Base-by-base conservation (phyloP, 1,140 invertebrate genomes). In the Zaprionus davidi region DNA sequence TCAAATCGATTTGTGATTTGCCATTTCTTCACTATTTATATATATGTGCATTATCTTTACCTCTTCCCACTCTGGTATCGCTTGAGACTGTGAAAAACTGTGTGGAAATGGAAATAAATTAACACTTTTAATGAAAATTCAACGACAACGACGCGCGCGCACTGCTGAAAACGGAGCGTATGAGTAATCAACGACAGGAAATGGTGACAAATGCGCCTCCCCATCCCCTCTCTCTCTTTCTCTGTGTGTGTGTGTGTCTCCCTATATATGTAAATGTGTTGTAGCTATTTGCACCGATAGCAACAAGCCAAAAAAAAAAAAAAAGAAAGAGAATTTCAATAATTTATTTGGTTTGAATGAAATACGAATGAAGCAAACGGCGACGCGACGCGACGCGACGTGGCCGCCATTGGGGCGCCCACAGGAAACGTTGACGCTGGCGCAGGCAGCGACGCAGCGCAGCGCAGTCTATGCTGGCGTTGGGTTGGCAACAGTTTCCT, bases 311-410 rank as follows among this genome's bases (percentile, higher is more conserved):
- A 90, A 79, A 79, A 73, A 20, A 20, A 20, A 20, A 38, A 28
- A 63, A 51, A 46, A 70, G 41, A 34, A 57, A 57, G 51, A 77
- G 74, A 88, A 90, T 88, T 88, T 88, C 84, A 88, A 88, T 90
- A 88, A 88, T 88, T 88, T 88, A 90, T 87, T 87, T 87, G 84
- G 84, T 87, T 84, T 87, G 84, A 87, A 87, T 87, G 84, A 87
- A 87, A 87, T 87, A 84, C 84, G 84, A 84, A 84, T 81, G 82
- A 70, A 49, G 53, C 41, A 24, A 57, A 65, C 53, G 26, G 49
- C 73, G 34, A 11, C 56, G 67, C 68, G 65, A 77, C 65, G 49
- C 73, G 34, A 11, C 56, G 67, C 68, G 65, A 77, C 65, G 74
- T 77, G 67, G 82, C 78, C 83, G 84, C 84, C 84, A 85, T 87